Base-by-base conservation (phyloP, 2,888 invertebrate genomes). In the Ypsolopha scabrella region DNA sequence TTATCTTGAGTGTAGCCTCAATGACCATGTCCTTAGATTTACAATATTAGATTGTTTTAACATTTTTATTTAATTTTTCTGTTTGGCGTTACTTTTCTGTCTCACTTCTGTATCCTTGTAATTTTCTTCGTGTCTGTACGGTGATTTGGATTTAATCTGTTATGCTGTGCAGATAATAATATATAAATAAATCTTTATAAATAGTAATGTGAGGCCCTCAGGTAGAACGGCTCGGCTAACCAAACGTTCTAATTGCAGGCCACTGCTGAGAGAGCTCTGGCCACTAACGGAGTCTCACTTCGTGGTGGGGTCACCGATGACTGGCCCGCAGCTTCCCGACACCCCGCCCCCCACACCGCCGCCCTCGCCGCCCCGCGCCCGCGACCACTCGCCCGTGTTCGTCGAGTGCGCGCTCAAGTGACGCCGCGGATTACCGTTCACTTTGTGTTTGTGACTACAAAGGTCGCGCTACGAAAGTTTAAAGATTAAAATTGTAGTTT, bases 221-320 rank as follows among this genome's bases (percentile, higher is more conserved):
- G n/a, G n/a, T n/a, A n/a, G n/a, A n/a, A n/a, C n/a, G n/a, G n/a
- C n/a, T 24, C 24, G 24, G 24, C 24, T 24, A 24, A 24, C 9
- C 39, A 33, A 51, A 50, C 37, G 33, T 34, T 11, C 8, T 7
- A 7, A 2, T 60, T 64, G 3, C 60, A 90, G 91, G 88, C 68
- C 80, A 52, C 62, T 88, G 48, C 70, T 92, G 58, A 90, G 90
- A 65, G 89, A 90, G 56, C 71, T 88, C 55, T 74, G 89, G 63
- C 90, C 91, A 10, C 70, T 90, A 52, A 87, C 88, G 6, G 89
- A 90, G 59, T 83, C 88, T 2, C 88, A 89, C 64, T 76, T 80
- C 67, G 58, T 64, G 49, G 53, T 63, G 13, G 70, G 65, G 51
- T 59, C 56, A 0, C 61, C 60, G 47, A 50, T 63, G 56, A 53